Evolutionary conservation across 1,140 invertebrate species (phyloP), one percentile per base, ranked within the genome.

Genomic region (Solen grandis): DNA sequence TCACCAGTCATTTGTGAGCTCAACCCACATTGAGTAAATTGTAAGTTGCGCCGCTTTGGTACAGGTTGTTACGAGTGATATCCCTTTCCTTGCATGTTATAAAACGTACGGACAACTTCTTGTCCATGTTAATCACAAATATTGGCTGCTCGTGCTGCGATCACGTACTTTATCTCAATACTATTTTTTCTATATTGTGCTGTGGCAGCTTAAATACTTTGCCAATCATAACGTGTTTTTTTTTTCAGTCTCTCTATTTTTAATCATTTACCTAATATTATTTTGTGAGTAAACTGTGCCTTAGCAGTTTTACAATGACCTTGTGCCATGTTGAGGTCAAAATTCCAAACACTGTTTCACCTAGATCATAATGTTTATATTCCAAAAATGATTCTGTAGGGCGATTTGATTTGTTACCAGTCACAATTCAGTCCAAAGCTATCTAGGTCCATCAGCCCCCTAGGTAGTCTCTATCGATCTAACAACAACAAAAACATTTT

Each of bases 1-100:
- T 33, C 77, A 73, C 35, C 77, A 80, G 57, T 54, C 38, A 46
- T 65, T 35, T 22, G 73, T 36, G 22, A 80, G 77, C 55, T 27
- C 29, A 36, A 59, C 31, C n/a, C 36, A 16, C 36, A 36, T 52
- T 29, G 68, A 72, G 46, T 80, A 72, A 36, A 72, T 31, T 72
- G 77, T 80, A 80, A 72, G 77, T 80, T 31, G 50, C 41, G 29
- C 50, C 25, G 25, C 35, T 19, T n/a, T 68, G 36, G 65, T 54
- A 16, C 38, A 66, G 38, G 35, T 66, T 66, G 35, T 5, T 46
- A 25, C 13, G 63, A 66, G 63, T 66, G 63, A 66, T 66, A 14
- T 66, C 38, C 63, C 36, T 27, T 36, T 66, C 35, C 16, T 4
- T 65, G 59, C 22, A 62, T 46, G 41, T 8, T 46, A 8, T 8